phyloP scores from a whole-genome alignment of 1,140 invertebrate genomes.

The Drosophila neocordata region DNA sequence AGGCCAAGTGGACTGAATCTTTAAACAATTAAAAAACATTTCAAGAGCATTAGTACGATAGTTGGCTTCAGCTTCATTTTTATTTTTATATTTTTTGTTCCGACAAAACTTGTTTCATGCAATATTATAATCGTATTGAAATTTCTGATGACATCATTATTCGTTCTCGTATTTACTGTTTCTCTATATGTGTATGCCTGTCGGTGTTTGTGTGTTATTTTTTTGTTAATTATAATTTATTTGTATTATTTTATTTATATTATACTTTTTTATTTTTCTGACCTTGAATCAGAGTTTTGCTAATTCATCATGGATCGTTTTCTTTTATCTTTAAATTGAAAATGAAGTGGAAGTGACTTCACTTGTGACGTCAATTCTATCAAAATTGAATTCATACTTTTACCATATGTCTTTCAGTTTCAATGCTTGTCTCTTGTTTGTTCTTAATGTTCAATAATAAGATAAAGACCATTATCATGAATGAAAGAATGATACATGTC shows the following conservation, averaged over 20 bases:
- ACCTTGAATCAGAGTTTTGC: constrained; percentile 53
- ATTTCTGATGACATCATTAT: constrained; percentile 74
- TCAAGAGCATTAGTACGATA: background rate
- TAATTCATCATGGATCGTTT: constrained; percentile 38
- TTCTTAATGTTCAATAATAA: constrained; percentile 14
- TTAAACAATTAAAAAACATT: constrained; percentile 35
- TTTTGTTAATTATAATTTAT: constrained; percentile 77
- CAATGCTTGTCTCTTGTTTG: constrained; percentile 28
- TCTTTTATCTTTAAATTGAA: constrained; percentile 38
- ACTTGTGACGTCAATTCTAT: constrained; percentile 45
- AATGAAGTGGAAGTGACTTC: constrained; percentile 12
- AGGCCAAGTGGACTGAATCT: constrained; percentile 23
- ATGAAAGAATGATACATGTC: constrained; percentile 22
- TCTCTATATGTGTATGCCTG: constrained; percentile 18
- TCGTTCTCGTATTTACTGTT: constrained; percentile 55
- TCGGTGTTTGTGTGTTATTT: constrained; percentile 32
- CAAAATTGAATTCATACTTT: constrained; percentile 35
- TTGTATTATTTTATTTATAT: constrained; percentile 54
- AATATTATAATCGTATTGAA: constrained; percentile 58
- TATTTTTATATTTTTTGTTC: constrained; percentile 25
- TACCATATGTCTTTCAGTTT: constrained; percentile 38
- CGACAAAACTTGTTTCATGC: constrained; percentile 65
- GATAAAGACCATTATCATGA: constrained; percentile 56
- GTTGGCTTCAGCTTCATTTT: background rate
- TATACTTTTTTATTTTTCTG: constrained; percentile 43